A percentile compares a stretch with the other conserved stretches of the same genome.
These are phyloP conservation scores for Zaprionus capensis DNA, from an alignment of 1,140 invertebrate species.

Conservation along the genomic window DNA sequence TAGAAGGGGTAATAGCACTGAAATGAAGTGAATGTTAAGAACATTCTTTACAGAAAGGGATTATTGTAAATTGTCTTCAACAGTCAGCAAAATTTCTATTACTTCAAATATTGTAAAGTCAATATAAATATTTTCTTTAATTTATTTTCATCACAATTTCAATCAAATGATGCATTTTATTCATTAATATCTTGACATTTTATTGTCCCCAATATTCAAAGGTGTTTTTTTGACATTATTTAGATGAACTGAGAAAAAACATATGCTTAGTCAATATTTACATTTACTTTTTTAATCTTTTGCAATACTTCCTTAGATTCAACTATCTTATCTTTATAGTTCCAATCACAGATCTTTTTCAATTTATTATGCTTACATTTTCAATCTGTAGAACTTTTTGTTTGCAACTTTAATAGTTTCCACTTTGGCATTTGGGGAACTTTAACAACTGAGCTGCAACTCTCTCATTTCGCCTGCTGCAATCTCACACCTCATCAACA, in stretches of 20 bases:
- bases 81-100: no score
- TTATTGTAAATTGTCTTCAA: no score
- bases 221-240: no score
- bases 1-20: background rate
- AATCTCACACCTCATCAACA: slow-evolving; percentile 12
- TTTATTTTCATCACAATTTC: no score
- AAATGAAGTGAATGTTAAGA: background rate
- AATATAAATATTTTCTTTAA: no score
- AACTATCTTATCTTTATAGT: background rate
- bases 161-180: no score
- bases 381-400: background rate
- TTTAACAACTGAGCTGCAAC: background rate
- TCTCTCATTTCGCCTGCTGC: background rate
- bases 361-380: background rate
- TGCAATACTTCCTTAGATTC: background rate
- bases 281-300: no score
- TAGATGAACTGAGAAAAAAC: no score
- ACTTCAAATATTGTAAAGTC: background rate
- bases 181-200: no score
- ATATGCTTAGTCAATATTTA: no score
- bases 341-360: background rate
- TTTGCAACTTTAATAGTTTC: background rate
- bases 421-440: background rate
- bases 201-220: no score
- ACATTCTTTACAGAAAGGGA: no score